Evolutionary conservation across 2,113 vertebrate species (phyloP).

Genomic region (Protobothrops flavoviridis): DNA sequence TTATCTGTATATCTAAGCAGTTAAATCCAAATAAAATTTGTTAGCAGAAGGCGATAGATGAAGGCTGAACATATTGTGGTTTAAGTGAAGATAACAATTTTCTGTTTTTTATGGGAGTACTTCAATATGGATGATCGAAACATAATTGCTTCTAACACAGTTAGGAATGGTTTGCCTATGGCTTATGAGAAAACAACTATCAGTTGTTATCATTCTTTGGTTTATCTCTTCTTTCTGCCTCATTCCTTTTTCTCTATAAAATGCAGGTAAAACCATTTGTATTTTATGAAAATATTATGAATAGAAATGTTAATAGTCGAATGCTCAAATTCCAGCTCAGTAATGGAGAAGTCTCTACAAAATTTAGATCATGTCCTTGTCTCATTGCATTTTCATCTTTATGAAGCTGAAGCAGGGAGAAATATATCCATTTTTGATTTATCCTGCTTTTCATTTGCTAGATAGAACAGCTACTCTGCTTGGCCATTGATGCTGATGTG

Average conservation of each 20-base stretch:
- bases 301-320: neutral
- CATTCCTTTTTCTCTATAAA: neutral
- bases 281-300: neutral
- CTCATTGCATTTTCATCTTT: neutral
- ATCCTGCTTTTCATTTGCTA: neutral
- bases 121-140: constrained; percentile 40
- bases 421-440: neutral
- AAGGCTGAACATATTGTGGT: constrained; percentile 49
- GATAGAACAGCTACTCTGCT: neutral
- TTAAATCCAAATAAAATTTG: neutral
- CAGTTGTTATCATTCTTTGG: neutral
- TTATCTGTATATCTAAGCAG: neutral
- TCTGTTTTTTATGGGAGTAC: constrained; percentile 43
- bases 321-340: neutral
- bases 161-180: neutral
- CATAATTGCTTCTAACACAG: constrained; percentile 35
- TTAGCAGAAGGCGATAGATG: constrained; percentile 11
- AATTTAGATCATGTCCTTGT: neutral
- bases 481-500: neutral
- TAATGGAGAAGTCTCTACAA: neutral
- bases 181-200: neutral
- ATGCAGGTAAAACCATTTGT: neutral
- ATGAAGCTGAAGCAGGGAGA: neutral
- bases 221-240: neutral
- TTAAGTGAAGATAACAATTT: constrained; percentile 53